Conservation (phyloP, 2,113 vertebrate species). For the Tor tambroides region DNA sequence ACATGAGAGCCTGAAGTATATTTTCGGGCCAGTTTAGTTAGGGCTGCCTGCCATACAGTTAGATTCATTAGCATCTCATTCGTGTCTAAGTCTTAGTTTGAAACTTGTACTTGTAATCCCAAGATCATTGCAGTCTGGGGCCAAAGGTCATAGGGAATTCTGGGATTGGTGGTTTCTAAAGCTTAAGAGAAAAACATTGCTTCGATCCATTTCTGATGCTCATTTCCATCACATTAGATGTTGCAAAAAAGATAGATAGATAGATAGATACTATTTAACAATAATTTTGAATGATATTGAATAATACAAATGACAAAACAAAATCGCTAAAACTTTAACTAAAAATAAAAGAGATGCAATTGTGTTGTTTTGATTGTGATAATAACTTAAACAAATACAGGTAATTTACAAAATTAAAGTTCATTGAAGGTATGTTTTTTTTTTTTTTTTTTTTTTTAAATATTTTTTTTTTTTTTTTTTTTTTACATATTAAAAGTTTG, state of each 20-base stretch:
- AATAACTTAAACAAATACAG: no score
- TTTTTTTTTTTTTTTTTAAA: no score
- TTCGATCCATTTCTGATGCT: not conserved
- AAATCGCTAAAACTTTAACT: no score
- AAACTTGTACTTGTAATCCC: not conserved
- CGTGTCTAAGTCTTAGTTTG: slow-evolving; percentile 6
- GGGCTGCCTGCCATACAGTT: slow-evolving; percentile 17
- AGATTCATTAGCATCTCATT: slow-evolving; percentile 41
- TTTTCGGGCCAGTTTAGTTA: slow-evolving; percentile 18
- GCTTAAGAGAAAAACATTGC: not conserved
- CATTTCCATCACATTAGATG: not conserved
- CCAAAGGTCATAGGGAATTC: not conserved
- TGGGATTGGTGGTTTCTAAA: slow-evolving; percentile 1
- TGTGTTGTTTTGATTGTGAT: no score
- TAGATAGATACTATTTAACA: no score
- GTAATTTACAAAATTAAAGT: no score
- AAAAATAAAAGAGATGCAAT: no score
- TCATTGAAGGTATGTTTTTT: no score
- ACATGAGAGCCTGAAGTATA: not conserved
- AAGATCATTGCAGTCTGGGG: not conserved
- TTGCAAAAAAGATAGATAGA: not conserved
- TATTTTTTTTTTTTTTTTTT: no score
- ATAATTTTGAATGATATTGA: no score
- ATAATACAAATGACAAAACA: no score
- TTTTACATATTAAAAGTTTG: no score